Evolutionary conservation across 2,113 vertebrate genomes (phyloP).

Genomic region (Geococcyx californianus): DNA sequence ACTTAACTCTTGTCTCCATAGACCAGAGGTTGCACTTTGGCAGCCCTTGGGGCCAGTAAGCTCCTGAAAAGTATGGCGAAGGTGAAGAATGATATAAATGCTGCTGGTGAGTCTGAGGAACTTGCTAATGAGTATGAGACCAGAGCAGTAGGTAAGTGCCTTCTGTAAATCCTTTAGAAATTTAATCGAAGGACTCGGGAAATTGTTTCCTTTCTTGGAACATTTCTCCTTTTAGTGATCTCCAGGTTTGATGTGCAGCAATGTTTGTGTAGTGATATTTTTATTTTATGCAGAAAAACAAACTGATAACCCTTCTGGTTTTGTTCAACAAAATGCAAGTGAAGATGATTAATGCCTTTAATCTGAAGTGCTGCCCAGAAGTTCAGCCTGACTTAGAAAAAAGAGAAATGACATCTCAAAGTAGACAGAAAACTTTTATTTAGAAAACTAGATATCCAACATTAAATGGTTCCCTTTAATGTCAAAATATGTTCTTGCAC

Average conservation of each 20-base stretch:
- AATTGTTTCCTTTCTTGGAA: not conserved
- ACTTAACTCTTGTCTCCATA: conserved; percentile 1
- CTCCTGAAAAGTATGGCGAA: conserved; percentile 90
- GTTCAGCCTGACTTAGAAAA: not conserved
- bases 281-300: not conserved
- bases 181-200: not conserved
- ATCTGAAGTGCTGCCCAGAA: not conserved
- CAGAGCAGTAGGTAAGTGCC: conserved; percentile 86
- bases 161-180: not conserved
- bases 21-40: conserved; percentile 87
- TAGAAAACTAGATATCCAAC: not conserved
- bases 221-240: not conserved
- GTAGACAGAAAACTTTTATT: not conserved
- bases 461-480: not conserved
- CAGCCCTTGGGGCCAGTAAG: conserved; percentile 92
- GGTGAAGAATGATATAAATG: conserved; percentile 86
- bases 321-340: not conserved
- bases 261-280: not conserved
- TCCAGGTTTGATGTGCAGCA: not conserved
- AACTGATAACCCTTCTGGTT: not conserved
- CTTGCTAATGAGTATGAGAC: conserved; percentile 90
- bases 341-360: not conserved
- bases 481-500: not conserved
- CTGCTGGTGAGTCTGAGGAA: conserved; percentile 83
- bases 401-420: not conserved